Evolutionary conservation across 2,797 vertebrate species (phyloP), one percentile per base, ranked within the genome.

Genomic region (Glyptemys insculpta): DNA sequence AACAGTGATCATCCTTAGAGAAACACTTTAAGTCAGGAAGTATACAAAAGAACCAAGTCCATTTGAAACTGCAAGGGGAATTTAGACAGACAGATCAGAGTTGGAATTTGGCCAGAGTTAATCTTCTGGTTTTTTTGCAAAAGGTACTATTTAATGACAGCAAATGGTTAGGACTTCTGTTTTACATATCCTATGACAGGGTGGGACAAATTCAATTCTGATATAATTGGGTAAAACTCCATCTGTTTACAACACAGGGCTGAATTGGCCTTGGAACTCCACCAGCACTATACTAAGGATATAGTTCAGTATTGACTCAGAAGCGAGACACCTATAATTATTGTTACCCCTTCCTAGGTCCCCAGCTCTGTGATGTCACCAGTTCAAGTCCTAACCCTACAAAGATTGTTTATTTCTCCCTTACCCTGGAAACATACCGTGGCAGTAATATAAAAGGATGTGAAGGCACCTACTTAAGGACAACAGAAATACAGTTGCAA

Each of bases 1-100:
- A 96, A 83, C 89, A 90, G 93, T 85, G 78, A 37, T 86, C 94
- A 95, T 85, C 84, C 96, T 95, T 91, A 96, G 89, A 94, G 91
- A 94, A 93, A 87, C 85, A 90, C 53, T 87, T 86, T 95, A 44
- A 90, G 88, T 89, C 78, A 93, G 95, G 87, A 72, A 94, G 86
- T 76, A 65, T 93, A 91, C 72, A 27, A 86, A 91, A 90, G 87
- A 96, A 74, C 16, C 15, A 88, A 93, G 80, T 53, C 49, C 72
- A 62, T 47, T 8, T 83, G 86, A 84, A 88, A 89, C 44, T 78
- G 80, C 86, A 86, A 95, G 80, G 31, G 14, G 7, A 65, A 65
- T 53, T 79, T 53, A 92, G 76, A 86, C 16, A 76, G 14, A 76
- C 14, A 1, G 87, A 86, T 72, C 59, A 83, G 83, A 85, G 34